These are phyloP conservation scores for Plebejus argus DNA, from an alignment of 2,888 invertebrate species.

Conservation along the genomic window DNA sequence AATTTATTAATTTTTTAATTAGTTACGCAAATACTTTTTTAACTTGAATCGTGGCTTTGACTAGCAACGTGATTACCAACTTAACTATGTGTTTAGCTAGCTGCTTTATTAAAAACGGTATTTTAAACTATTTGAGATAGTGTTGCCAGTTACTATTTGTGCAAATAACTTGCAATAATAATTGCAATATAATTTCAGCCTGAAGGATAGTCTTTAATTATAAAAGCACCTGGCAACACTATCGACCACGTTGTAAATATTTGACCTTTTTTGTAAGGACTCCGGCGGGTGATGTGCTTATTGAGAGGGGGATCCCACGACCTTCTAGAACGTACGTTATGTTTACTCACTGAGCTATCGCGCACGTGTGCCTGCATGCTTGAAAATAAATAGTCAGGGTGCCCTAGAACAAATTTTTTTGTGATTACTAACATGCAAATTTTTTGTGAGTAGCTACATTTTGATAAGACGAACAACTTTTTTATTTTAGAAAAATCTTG, in stretches of 20 bases:
- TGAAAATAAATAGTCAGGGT: no score
- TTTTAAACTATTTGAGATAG: conserved; percentile 31
- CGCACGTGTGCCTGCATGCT: conserved; percentile 15
- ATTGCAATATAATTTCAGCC: not conserved
- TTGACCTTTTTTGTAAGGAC: conserved; percentile 64
- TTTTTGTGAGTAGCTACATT: no score
- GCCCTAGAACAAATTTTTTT: no score
- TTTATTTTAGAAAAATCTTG: no score
- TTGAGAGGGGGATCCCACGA: conserved; percentile 64
- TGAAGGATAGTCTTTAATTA: not conserved
- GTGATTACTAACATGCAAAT: no score
- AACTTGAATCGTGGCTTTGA: not conserved
- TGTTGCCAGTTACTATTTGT: not conserved
- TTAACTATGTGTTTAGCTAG: conserved; percentile 17
- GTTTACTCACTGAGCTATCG: conserved; percentile 20
- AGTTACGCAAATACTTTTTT: not conserved
- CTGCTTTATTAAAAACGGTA: conserved; percentile 14
- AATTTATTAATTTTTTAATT: no score
- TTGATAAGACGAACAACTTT: no score
- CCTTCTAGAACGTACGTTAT: conserved; percentile 65
- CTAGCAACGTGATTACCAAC: not conserved
- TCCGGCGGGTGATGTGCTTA: conserved; percentile 75
- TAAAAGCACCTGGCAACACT: conserved; percentile 19
- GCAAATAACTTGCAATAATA: not conserved
- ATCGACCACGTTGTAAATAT: conserved; percentile 51